Conservation (phyloP, 2,888 invertebrate genomes). For the Chloromyia formosa region DNA sequence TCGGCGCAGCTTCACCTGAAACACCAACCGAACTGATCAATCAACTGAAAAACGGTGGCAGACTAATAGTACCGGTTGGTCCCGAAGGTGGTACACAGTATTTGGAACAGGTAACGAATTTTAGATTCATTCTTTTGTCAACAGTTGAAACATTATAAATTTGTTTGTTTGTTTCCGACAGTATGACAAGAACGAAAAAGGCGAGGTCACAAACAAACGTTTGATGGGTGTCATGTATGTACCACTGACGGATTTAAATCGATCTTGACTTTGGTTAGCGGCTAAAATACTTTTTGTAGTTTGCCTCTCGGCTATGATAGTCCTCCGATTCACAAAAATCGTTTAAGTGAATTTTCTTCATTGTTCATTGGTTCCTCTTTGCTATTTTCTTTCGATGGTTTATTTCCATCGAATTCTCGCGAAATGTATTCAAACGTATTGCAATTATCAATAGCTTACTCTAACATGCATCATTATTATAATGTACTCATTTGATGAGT, state of each 20-base stretch:
- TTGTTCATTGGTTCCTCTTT: background rate
- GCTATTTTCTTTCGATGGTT: background rate
- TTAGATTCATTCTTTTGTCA: background rate
- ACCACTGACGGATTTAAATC: slow-evolving; percentile 85
- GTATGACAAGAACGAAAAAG: slow-evolving; percentile 88
- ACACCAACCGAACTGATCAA: slow-evolving; percentile 76
- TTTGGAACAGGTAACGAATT: slow-evolving; percentile 73
- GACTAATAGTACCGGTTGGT: slow-evolving; percentile 91
- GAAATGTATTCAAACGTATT: background rate
- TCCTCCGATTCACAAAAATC: slow-evolving; percentile 50
- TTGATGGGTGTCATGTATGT: slow-evolving; percentile 98
- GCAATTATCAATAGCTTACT: background rate
- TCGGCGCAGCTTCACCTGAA: slow-evolving; percentile 86
- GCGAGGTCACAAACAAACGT: slow-evolving; percentile 76
- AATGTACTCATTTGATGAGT: background rate
- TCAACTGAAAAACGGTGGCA: slow-evolving; percentile 71
- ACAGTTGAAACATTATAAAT: background rate
- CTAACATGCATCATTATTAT: background rate
- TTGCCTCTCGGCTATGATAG: slow-evolving; percentile 53
- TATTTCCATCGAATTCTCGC: background rate
- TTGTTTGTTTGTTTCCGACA: slow-evolving; percentile 59
- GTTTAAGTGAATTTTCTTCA: slow-evolving; percentile 7
- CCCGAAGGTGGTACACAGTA: slow-evolving; percentile 86
- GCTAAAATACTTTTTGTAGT: slow-evolving; percentile 52
- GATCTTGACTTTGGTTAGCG: slow-evolving; percentile 58